Evolutionary conservation across 2,797 vertebrate genomes (phyloP).

Genomic region (Glyptemys insculpta): DNA sequence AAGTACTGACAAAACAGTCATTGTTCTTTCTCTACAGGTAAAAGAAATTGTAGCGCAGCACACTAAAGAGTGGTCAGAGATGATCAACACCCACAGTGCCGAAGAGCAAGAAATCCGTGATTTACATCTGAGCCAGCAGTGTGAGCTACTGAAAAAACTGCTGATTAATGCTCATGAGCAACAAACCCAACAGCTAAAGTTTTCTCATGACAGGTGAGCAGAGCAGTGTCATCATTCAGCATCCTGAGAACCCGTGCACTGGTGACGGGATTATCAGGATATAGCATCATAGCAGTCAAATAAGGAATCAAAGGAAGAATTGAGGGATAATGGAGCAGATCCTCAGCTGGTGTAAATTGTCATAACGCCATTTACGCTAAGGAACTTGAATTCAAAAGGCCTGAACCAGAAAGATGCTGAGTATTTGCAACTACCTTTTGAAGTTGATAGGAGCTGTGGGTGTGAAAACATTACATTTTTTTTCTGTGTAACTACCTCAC

Average conservation of each 20-base stretch:
- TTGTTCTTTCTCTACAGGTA: constrained; percentile 82
- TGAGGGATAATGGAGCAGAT: not conserved
- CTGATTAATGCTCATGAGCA: constrained; percentile 92
- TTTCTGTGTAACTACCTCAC: not conserved
- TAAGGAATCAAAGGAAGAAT: not conserved
- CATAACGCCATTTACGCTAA: not conserved
- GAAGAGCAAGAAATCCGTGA: constrained; percentile 95
- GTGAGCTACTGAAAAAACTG: constrained; percentile 93
- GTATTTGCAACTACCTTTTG: not conserved
- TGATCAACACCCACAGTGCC: constrained; percentile 91
- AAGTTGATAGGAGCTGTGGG: not conserved
- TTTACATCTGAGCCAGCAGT: constrained; percentile 93
- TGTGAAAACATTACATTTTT: not conserved
- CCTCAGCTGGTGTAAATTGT: not conserved
- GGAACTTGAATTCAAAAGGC: not conserved
- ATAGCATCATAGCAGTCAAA: fast-evolving
- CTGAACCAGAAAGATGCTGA: not conserved
- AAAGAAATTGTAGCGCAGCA: constrained; percentile 97
- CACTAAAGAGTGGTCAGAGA: constrained; percentile 98
- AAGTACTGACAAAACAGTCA: not conserved
- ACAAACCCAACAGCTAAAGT: constrained; percentile 93
- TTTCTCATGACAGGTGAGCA: constrained; percentile 94
- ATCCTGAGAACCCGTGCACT: not conserved
- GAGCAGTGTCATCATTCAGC: not conserved
- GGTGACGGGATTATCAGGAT: not conserved